Evolutionary conservation across 2,113 vertebrate species (phyloP).

Genomic region (Potamarius usumacintae): DNA sequence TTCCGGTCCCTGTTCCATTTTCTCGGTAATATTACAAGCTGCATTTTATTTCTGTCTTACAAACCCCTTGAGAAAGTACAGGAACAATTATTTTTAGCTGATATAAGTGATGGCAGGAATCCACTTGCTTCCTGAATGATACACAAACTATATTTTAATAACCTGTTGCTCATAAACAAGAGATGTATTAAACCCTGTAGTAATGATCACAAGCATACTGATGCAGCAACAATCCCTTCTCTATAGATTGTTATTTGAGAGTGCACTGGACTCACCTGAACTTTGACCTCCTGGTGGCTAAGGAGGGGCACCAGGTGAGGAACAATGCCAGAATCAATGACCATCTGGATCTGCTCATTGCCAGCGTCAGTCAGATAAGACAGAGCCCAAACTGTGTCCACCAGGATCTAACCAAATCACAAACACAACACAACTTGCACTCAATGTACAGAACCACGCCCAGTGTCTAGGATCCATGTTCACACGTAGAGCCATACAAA

Average conservation of each 20-base stretch:
- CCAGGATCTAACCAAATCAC: constrained; percentile 82
- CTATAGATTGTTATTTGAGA: neutral
- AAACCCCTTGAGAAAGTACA: neutral
- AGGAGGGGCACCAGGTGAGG: constrained; percentile 96
- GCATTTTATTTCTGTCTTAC: neutral
- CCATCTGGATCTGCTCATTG: constrained; percentile 99
- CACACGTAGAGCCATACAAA: neutral
- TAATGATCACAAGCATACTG: neutral
- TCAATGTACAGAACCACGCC: neutral
- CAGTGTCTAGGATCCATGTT: neutral
- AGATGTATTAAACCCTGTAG: neutral
- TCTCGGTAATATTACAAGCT: neutral
- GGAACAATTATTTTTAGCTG: neutral
- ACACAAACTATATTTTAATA: neutral
- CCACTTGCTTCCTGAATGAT: neutral
- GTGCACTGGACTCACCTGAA: constrained; percentile 79
- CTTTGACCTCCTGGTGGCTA: constrained; percentile 99
- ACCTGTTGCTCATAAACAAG: neutral
- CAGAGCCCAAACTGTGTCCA: constrained; percentile 98
- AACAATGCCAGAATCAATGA: constrained; percentile 96
- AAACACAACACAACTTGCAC: constrained; percentile 39
- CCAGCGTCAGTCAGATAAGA: constrained; percentile 98
- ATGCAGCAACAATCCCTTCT: neutral
- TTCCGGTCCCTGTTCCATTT: neutral
- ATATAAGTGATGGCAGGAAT: neutral